phyloP scores from a whole-genome alignment of 2,888 invertebrate species.

The Rhagophthalmus giganteus region DNA sequence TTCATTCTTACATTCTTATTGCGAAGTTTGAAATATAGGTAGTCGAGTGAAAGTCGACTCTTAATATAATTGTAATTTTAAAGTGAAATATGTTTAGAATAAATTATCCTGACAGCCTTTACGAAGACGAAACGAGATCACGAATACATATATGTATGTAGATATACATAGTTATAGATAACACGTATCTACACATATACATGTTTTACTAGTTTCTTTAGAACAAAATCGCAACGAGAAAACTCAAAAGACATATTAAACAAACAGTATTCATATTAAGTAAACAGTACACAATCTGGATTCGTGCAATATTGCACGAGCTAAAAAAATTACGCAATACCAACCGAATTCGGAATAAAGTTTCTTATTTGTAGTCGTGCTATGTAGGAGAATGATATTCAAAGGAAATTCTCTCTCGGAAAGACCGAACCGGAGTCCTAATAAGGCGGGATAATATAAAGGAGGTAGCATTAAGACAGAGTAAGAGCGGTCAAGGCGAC shows the following conservation, averaged over 20 bases:
- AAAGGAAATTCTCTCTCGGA: constrained; percentile 16
- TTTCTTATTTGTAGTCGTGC: constrained; percentile 19
- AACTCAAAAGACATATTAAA: too few species aligned
- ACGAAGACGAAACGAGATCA: neutral
- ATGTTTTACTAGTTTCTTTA: too few species aligned
- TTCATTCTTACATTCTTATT: constrained; percentile 1
- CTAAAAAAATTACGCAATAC: constrained; percentile 9
- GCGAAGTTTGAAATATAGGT: constrained; percentile 11
- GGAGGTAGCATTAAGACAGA: constrained; percentile 18
- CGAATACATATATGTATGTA: neutral
- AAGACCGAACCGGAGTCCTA: constrained; percentile 13
- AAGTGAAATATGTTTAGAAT: constrained; percentile 17
- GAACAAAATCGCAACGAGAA: too few species aligned
- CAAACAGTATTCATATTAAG: neutral
- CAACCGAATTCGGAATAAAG: constrained; percentile 9
- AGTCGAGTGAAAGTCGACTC: constrained; percentile 5
- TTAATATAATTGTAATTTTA: constrained; percentile 17
- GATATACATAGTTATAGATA: constrained; percentile 1
- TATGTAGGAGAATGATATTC: constrained; percentile 21
- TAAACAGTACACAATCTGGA: neutral
- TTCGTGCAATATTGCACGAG: neutral
- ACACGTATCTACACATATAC: too few species aligned
- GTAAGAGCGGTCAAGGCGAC: constrained; percentile 24
- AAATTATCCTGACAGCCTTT: constrained; percentile 7
- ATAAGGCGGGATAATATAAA: constrained; percentile 25